Evolutionary conservation across 2,797 vertebrate species (phyloP), one percentile per base, ranked within the genome.

Genomic region (Leptodactylus fallax): DNA sequence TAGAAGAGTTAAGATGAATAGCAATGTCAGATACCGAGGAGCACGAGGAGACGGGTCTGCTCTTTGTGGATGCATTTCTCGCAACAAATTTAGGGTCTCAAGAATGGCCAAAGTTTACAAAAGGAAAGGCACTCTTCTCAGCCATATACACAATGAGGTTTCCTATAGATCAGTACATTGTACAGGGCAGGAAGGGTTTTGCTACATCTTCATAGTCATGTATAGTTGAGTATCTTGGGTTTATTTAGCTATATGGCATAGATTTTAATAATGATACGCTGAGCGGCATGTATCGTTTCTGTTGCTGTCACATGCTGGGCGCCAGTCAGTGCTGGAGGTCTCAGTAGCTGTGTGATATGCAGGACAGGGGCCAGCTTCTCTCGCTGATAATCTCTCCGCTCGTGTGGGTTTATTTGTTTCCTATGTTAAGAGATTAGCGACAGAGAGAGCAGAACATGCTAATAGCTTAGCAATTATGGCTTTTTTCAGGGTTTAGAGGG

Each of bases 391-490:
- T 89, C 85, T 86, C 16, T 45, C 78, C 79, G 55, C 69, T 89
- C 49, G 69, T 85, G 91, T 1, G 83, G 89, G 90, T 72, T 79
- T 89, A 88, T 88, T 53, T 80, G 69, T 71, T 72, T 21, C 72
- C 25, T 0, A 87, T 85, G 27, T 91, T 79, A 10, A 88, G 55
- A 88, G 91, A 91, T 87, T 91, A 93, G 91, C 92, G 0, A 17
- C 86, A 80, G 92, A 90, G 93, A 88, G 91, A 94, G 93, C 91
- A 93, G 94, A 90, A 92, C 92, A 97, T 97, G 97, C 97, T 98
- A 97, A 98, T 98, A 94, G 94, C 92, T 95, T 96, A 94, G 97
- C 97, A 98, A 98, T 98, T 98, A 97, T 95, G 92, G 93, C 94
- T 95, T 95, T 85, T 36, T 95, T 97, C 97, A 98, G 97, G 97